Conservation (phyloP, 2,113 vertebrate genomes). For the Chamaetylas fuelleborni region DNA sequence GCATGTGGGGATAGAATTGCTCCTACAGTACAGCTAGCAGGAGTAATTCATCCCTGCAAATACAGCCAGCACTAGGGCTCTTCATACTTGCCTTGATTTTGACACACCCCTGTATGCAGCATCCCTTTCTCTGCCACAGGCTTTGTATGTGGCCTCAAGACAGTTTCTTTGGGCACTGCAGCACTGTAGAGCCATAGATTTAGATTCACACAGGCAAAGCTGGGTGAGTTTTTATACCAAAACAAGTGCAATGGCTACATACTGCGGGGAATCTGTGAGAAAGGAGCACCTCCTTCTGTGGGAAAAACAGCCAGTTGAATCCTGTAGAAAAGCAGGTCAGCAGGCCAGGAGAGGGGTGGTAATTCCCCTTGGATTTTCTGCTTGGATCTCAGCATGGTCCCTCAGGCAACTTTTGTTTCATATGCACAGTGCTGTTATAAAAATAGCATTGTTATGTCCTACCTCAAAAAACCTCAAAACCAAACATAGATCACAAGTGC, state of each 20-base stretch:
- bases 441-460: background rate
- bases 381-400: background rate
- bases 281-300: background rate
- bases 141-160: background rate
- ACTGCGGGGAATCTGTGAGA: background rate
- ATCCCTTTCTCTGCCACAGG: background rate
- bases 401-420: background rate
- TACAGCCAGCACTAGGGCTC: background rate
- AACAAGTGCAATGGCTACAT: background rate
- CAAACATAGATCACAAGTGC: background rate
- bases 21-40: background rate
- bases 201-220: background rate
- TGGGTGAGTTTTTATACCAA: background rate
- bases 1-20: background rate
- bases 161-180: background rate
- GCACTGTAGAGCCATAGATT: background rate
- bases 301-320: background rate
- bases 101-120: background rate
- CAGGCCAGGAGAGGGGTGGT: background rate
- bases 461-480: background rate
- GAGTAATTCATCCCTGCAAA: background rate
- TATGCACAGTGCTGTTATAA: background rate
- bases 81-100: background rate
- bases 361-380: background rate
- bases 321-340: background rate